A percentile compares a stretch with the other conserved stretches of the same genome.
These are phyloP conservation scores for Procambarus virginalis DNA, from an alignment of 1,140 invertebrate species.

Conservation along the genomic window DNA sequence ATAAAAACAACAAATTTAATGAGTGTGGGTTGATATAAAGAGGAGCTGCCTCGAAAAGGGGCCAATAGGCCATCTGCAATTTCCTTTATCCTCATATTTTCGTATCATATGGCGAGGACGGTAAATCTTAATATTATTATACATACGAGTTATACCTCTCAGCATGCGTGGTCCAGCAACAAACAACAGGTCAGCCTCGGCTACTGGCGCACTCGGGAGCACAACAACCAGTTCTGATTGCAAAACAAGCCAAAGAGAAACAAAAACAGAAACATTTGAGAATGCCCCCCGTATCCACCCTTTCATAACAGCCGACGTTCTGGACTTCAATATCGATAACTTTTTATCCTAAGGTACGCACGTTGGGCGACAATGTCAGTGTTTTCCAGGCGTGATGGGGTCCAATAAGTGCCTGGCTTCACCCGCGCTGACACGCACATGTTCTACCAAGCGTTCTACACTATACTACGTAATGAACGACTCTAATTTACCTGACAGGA, in stretches of 20 bases:
- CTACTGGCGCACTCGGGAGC: neutral
- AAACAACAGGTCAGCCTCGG: too few species aligned
- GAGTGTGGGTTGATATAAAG: too few species aligned
- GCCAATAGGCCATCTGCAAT: too few species aligned
- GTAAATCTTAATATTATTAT: too few species aligned
- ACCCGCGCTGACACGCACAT: conserved; percentile 35
- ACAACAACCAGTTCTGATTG: neutral
- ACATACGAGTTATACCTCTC: too few species aligned
- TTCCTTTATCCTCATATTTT: too few species aligned
- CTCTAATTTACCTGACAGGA: conserved; percentile 50
- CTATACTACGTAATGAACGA: conserved; percentile 24
- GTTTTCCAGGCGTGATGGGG: conserved; percentile 28
- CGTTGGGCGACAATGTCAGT: neutral
- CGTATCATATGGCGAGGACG: too few species aligned
- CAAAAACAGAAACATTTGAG: neutral
- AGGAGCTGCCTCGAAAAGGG: too few species aligned
- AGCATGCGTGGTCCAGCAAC: too few species aligned
- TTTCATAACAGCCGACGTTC: conserved; percentile 14
- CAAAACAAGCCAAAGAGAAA: neutral
- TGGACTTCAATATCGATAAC: conserved; percentile 24
- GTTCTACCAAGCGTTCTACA: conserved; percentile 12
- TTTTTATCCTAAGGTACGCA: neutral
- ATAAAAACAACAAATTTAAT: too few species aligned
- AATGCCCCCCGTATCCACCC: neutral
- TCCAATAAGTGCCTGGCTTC: conserved; percentile 37